Conservation (phyloP, 2,113 vertebrate species). For the Thymallus thymallus region DNA sequence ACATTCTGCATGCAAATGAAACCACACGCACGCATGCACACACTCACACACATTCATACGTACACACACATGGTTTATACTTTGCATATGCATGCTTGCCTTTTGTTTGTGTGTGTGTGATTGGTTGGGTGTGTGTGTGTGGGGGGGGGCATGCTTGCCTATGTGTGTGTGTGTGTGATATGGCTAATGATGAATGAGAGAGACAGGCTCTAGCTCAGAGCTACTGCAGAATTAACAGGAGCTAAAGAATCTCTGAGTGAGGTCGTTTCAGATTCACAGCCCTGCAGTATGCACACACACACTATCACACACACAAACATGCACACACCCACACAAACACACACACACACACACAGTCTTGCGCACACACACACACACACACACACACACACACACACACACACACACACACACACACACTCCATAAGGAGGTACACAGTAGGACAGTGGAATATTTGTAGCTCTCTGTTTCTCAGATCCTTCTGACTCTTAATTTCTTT, state of each 20-base stretch:
- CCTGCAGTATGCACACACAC: not conserved
- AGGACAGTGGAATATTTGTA: not conserved
- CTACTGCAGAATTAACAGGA: slow-evolving; percentile 45
- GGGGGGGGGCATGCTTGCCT: no score
- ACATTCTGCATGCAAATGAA: not conserved
- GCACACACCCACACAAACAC: not conserved
- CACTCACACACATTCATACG: slow-evolving; percentile 45
- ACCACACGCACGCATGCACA: slow-evolving; percentile 22
- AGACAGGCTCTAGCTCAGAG: slow-evolving; percentile 37
- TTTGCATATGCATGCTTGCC: no score
- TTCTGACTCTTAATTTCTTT: not conserved
- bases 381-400: not conserved
- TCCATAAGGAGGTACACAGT: not conserved
- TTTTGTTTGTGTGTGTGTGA: no score
- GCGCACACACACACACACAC: no score
- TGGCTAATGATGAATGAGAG: slow-evolving; percentile 54
- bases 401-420: no score
- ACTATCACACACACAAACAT: not conserved
- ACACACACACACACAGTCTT: no score
- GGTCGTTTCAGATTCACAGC: slow-evolving; percentile 35
- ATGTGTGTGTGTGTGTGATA: slow-evolving; percentile 7
- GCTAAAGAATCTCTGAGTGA: slow-evolving; percentile 42
- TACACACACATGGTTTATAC: not conserved
- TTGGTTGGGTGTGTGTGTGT: no score
- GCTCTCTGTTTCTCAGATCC: not conserved